Evolutionary conservation across 2,888 invertebrate species (phyloP).

Genomic region (Sepioteuthis lessoniana): DNA sequence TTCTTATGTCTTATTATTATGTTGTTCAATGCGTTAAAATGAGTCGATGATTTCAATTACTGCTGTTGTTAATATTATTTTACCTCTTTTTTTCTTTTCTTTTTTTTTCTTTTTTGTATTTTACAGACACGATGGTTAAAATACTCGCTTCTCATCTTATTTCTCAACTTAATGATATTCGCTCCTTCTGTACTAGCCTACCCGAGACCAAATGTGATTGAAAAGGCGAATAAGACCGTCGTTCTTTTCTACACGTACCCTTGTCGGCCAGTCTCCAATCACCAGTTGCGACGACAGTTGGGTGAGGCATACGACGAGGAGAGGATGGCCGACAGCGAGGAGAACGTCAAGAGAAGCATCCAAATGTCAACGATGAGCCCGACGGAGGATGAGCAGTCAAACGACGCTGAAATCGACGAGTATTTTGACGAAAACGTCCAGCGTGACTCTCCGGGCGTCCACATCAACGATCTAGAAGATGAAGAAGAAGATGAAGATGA

Average conservation of each 20-base stretch:
- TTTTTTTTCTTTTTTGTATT: not conserved
- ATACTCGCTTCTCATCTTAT: not conserved
- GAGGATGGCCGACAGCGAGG: slow-evolving; percentile 40
- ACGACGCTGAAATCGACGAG: slow-evolving; percentile 37
- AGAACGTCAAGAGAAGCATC: slow-evolving; percentile 39
- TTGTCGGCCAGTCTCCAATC: slow-evolving; percentile 1
- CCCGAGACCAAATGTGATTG: slow-evolving; percentile 36
- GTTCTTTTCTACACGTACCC: slow-evolving; percentile 24
- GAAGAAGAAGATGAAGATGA: slow-evolving; percentile 49
- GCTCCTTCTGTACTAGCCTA: slow-evolving; percentile 12
- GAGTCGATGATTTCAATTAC: too few species aligned
- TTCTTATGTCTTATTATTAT: too few species aligned
- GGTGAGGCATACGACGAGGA: slow-evolving; percentile 42
- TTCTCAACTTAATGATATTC: not conserved
- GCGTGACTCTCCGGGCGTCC: slow-evolving; percentile 40
- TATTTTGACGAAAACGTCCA: not conserved
- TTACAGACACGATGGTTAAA: slow-evolving; percentile 47
- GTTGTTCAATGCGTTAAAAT: not conserved
- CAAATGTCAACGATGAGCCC: not conserved
- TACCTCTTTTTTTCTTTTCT: not conserved
- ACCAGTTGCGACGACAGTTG: not conserved
- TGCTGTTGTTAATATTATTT: not conserved
- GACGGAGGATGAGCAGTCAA: not conserved
- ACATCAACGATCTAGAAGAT: slow-evolving; percentile 47
- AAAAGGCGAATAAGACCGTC: not conserved